Evolutionary conservation across 2,113 vertebrate species (phyloP), one percentile per base, ranked within the genome.

Genomic region (Anoplopoma fimbria): DNA sequence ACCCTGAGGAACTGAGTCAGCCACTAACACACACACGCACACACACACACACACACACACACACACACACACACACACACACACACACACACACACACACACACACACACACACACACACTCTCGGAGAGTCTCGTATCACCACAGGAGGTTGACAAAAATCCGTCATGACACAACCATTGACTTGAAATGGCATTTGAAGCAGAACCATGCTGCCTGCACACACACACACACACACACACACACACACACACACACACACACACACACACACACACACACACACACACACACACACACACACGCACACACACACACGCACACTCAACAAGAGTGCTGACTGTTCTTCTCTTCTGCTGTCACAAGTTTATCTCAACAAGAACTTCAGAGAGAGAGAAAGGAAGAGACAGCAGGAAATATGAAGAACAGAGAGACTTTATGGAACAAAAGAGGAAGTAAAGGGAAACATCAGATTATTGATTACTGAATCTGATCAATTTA

Each of bases 1-100:
- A 82, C 82, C 88, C 84, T 0, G n/a, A 88, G 67, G 87, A 82
- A 82, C 84, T 84, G 87, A 92, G 89, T 91, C 89, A 90, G 89
- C 89, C 63, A 51, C 62, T n/a, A n/a, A n/a, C n/a, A n/a, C n/a
- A n/a, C n/a, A n/a, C 38, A 75, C 60, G 67, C 69, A 42, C 55
- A 70, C 62, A 57, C 47, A 47, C 69, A 36, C 55, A 49, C 63
- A 57, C 74, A 31, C 51, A 29, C 68, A 64, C 45, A 40, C 77
- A 49, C 67, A 55, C 55, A 53, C 40, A 47, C 57, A 64, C 58
- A 77, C 31, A 60, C 47, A 47, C 62, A 42, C 58, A 53, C 65
- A 60, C 75, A 36, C 55, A 33, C 69, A 67, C 49, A 47, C 77
- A 53, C 69, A 58, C 58, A 57, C 45, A 51, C 60, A 67, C 61